A percentile compares a stretch with the other conserved stretches of the same genome.
phyloP scores from a whole-genome alignment of 2,888 invertebrate genomes.

The Campaea margaritaria region DNA sequence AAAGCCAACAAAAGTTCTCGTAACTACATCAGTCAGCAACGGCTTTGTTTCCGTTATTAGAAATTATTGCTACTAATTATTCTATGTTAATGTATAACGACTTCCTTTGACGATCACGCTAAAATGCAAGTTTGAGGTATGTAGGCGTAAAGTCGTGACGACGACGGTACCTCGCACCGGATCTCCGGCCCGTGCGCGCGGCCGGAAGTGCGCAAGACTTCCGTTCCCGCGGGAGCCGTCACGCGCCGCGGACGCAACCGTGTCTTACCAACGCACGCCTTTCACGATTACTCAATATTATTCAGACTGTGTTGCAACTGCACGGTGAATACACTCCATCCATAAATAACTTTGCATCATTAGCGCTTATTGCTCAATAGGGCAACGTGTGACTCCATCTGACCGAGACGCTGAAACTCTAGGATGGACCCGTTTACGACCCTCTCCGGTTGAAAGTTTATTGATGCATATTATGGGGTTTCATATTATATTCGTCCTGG shows the following conservation, averaged over 20 bases:
- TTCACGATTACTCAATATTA: constrained; percentile 56
- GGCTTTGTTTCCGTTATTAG: constrained; percentile 11
- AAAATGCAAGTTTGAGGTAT: constrained; percentile 22
- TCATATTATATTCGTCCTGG: too few relatives aligned
- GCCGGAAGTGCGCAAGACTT: constrained; percentile 80
- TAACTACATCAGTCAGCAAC: background rate
- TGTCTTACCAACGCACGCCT: constrained; percentile 62
- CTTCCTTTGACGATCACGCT: constrained; percentile 30
- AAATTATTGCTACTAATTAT: constrained; percentile 20
- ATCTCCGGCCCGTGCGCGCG: constrained; percentile 75
- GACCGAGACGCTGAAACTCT: constrained; percentile 17
- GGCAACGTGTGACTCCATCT: constrained; percentile 32
- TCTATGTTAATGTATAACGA: constrained; percentile 22
- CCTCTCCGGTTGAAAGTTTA: too few relatives aligned
- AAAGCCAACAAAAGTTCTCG: background rate
- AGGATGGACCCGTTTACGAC: constrained; percentile 5
- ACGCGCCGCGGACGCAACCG: constrained; percentile 65
- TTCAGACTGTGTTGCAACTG: constrained; percentile 38
- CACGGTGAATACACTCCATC: constrained; percentile 36
- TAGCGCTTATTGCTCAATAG: constrained; percentile 33
- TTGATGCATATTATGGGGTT: too few relatives aligned
- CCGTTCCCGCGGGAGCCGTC: constrained; percentile 81
- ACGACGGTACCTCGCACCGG: constrained; percentile 68
- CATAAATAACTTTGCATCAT: constrained; percentile 36
- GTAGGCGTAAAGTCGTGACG: constrained; percentile 54